Evolutionary conservation across 2,888 invertebrate genomes (phyloP).

Genomic region (Macropis europaea): DNA sequence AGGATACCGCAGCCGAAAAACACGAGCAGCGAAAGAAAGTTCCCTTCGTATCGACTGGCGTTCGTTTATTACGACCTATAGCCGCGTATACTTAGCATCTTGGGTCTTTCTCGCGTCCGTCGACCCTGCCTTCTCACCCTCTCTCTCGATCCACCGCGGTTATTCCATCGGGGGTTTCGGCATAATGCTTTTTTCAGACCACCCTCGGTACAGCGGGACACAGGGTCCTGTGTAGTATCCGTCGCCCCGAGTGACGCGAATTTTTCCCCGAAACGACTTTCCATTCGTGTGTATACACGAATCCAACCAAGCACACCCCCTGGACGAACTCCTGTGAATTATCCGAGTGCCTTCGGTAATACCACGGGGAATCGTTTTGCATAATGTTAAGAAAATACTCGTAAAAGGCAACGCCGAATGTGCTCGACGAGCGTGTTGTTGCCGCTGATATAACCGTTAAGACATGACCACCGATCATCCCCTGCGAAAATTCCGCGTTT

Average conservation of each 20-base stretch:
- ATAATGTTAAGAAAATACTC: constrained; percentile 66
- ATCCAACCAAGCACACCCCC: constrained; percentile 48
- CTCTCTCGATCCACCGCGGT: constrained; percentile 3
- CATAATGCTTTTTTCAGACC: constrained; percentile 61
- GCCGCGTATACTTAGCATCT: constrained; percentile 42
- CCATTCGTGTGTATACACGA: constrained; percentile 55
- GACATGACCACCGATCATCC: constrained; percentile 28
- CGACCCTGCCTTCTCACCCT: constrained; percentile 17
- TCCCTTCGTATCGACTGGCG: constrained; percentile 35
- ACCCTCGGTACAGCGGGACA: constrained; percentile 26
- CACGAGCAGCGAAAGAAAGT: constrained; percentile 41
- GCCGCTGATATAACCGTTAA: constrained; percentile 42
- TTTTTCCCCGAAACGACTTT: constrained; percentile 63
- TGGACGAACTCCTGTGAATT: constrained; percentile 60
- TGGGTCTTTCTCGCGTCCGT: constrained; percentile 21
- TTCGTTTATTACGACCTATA: constrained; percentile 45
- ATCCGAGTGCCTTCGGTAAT: constrained; percentile 60
- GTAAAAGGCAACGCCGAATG: constrained; percentile 47
- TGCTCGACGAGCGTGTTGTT: constrained; percentile 6
- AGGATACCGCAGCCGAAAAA: constrained; percentile 33
- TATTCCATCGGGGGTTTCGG: constrained; percentile 58
- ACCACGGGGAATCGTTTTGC: constrained; percentile 65
- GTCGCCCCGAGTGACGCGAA: constrained; percentile 60
- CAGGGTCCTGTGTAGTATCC: constrained; percentile 45
- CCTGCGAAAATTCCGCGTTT: not conserved